These are phyloP conservation scores for Drosophila fungiperda DNA, from an alignment of 2,888 invertebrate genomes.

Conservation along the genomic window DNA sequence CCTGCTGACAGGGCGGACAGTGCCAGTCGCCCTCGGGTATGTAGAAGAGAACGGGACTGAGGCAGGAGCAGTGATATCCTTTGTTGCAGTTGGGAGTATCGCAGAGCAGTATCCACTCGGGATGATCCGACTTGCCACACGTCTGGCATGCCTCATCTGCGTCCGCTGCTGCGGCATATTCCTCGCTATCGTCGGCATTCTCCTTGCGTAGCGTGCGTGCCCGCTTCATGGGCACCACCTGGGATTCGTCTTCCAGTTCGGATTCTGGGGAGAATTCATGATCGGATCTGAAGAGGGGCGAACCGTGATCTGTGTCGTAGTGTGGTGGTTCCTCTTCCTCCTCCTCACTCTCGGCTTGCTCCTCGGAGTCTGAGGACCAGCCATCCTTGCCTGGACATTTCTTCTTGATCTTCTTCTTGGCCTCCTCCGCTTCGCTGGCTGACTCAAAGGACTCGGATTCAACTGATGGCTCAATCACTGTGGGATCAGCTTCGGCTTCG, in stretches of 20 bases:
- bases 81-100: conserved; percentile 93
- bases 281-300: conserved; percentile 90
- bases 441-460: conserved; percentile 70
- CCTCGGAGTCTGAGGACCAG: conserved; percentile 84
- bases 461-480: conserved; percentile 78
- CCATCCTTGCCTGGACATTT: conserved; percentile 83
- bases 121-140: conserved; percentile 96
- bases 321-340: conserved; percentile 85
- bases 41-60: conserved; percentile 95
- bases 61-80: conserved; percentile 99
- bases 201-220: conserved; percentile 93
- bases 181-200: conserved; percentile 86
- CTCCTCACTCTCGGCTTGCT: conserved; percentile 85
- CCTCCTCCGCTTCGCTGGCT: conserved; percentile 81
- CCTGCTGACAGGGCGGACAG: conserved; percentile 98
- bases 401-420: conserved; percentile 84
- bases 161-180: conserved; percentile 85
- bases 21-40: conserved; percentile 99
- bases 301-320: conserved; percentile 86
- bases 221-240: conserved; percentile 89
- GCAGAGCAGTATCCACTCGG: conserved; percentile 98
- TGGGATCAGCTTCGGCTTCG: conserved; percentile 82
- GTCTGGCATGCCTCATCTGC: conserved; percentile 92
- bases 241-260: conserved; percentile 90
- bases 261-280: conserved; percentile 97